Conservation (phyloP, 2,797 vertebrate genomes). For the Phataginus tricuspis region DNA sequence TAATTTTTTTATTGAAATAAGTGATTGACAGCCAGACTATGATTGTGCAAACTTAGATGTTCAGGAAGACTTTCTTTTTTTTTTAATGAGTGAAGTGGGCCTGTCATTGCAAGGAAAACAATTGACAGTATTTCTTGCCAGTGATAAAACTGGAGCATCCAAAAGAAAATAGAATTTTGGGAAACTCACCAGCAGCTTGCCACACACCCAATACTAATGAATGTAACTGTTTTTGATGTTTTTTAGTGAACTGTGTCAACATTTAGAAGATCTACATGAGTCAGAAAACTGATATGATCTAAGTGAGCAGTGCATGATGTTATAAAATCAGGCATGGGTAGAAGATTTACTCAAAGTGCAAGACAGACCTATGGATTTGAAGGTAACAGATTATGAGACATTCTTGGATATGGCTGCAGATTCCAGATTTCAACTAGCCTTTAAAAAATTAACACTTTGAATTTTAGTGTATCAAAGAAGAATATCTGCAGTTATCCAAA, state of each 20-base stretch:
- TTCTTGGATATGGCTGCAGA: background rate
- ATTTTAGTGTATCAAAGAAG: constrained; percentile 23
- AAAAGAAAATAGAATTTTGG: constrained; percentile 36
- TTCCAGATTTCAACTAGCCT: background rate
- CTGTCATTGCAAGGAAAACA: constrained; percentile 11
- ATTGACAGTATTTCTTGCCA: background rate
- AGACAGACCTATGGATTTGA: background rate
- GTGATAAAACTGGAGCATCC: background rate
- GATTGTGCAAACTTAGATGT: constrained; percentile 15
- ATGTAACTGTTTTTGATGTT: background rate
- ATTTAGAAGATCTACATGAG: background rate
- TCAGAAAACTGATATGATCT: background rate
- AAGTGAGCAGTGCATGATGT: background rate
- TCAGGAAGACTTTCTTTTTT: background rate
- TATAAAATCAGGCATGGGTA: background rate
- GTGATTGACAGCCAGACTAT: background rate
- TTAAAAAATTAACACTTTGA: background rate
- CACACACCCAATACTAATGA: background rate
- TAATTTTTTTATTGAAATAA: background rate
- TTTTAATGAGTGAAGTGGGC: background rate
- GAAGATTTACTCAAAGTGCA: background rate
- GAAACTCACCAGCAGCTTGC: background rate
- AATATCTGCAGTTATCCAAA: constrained; percentile 7
- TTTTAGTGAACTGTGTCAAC: background rate
- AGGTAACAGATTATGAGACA: background rate